These are phyloP conservation scores for Aphodius sticticus DNA, from an alignment of 2,888 invertebrate genomes.

Conservation along the genomic window DNA sequence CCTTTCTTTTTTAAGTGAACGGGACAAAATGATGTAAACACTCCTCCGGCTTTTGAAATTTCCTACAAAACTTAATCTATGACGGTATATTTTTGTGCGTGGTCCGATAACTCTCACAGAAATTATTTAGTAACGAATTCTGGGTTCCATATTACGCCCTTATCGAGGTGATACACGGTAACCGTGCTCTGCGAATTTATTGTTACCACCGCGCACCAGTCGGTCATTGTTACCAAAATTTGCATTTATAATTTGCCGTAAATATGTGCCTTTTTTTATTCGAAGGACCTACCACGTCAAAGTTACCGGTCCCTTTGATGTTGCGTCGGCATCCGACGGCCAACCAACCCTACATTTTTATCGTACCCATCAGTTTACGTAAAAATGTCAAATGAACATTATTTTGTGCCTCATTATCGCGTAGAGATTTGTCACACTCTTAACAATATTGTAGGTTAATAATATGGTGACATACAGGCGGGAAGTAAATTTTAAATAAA, in stretches of 20 bases:
- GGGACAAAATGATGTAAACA: no score
- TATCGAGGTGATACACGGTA: background rate
- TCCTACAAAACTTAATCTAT: no score
- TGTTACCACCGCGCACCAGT: background rate
- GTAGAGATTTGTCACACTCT: background rate
- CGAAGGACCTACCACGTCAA: background rate
- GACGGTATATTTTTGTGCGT: no score
- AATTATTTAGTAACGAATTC: background rate
- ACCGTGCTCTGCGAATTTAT: background rate
- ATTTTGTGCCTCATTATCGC: background rate
- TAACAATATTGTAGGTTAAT: background rate
- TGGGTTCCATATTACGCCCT: background rate
- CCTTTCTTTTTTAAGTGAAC: no score
- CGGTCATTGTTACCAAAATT: background rate
- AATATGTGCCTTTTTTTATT: background rate
- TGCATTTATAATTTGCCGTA: background rate
- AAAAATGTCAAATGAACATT: background rate
- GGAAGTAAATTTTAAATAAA: no score
- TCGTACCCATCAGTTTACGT: background rate
- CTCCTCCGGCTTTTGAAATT: no score
- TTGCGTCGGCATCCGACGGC: background rate
- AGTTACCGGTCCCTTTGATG: background rate
- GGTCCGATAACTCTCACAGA: background rate
- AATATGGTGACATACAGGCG: no score
- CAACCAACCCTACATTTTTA: background rate